phyloP scores from a whole-genome alignment of 2,888 invertebrate genomes.

The Onchidella celtica region DNA sequence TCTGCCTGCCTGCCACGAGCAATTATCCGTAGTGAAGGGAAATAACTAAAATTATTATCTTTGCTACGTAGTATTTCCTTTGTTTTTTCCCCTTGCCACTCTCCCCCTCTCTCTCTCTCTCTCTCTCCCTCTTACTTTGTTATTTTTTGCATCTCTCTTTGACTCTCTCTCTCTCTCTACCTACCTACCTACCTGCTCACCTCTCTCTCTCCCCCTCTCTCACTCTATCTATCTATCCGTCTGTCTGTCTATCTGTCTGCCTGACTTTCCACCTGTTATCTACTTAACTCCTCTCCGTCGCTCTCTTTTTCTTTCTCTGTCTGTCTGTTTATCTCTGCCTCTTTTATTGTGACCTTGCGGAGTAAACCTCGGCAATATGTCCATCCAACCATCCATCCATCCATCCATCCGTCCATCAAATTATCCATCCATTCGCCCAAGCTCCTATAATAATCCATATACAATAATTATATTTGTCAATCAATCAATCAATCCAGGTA shows the following conservation, averaged over 20 bases:
- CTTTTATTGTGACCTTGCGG: no score
- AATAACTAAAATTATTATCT: no score
- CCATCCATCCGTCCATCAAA: background rate
- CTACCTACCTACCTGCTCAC: background rate
- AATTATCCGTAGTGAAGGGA: no score
- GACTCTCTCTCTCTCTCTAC: background rate
- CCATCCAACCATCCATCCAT: slow-evolving; percentile 7
- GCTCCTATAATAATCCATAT: background rate
- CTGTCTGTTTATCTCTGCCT: background rate
- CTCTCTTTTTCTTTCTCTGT: no score
- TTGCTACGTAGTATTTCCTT: no score
- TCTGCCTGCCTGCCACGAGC: no score
- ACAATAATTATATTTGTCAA: no score
- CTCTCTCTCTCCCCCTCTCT: background rate
- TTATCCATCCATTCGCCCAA: background rate
- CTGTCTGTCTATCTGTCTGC: background rate
- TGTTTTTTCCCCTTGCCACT: background rate
- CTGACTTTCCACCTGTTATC: background rate
- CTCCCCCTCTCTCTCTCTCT: background rate
- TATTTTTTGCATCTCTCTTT: no score
- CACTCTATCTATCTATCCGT: background rate
- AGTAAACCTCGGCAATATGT: background rate
- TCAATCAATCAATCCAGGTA: no score
- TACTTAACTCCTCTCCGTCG: no score
- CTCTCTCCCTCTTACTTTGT: background rate